phyloP scores from a whole-genome alignment of 2,113 vertebrate species.

The Neofelis nebulosa region DNA sequence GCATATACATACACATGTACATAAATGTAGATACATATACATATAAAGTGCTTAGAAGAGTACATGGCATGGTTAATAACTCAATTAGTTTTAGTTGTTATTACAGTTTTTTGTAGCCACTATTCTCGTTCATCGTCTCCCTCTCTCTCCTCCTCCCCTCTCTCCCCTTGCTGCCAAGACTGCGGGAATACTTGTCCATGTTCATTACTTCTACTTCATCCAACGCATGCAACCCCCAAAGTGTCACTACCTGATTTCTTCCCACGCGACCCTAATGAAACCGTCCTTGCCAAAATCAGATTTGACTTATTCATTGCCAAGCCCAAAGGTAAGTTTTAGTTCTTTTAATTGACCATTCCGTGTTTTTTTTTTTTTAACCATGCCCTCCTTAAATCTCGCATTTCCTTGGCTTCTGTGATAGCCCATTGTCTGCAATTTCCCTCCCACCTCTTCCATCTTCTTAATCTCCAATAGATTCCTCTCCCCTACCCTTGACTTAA shows the following conservation, averaged over 20 bases:
- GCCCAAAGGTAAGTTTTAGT: background rate
- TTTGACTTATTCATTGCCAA: background rate
- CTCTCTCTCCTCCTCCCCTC: too few species aligned
- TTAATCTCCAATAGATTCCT: background rate
- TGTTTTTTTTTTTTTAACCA: background rate
- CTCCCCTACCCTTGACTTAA: background rate
- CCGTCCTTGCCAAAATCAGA: background rate
- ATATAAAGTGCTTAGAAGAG: background rate
- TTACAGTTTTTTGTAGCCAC: background rate
- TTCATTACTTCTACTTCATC: too few species aligned
- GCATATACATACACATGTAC: background rate
- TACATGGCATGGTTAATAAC: too few species aligned
- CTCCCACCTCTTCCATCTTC: background rate
- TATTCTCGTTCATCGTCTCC: too few species aligned
- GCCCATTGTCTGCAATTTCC: background rate
- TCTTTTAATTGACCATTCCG: background rate
- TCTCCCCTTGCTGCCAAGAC: accelerated
- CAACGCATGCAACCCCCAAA: accelerated
- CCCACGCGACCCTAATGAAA: background rate
- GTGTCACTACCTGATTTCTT: background rate
- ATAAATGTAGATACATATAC: accelerated
- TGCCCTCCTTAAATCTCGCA: background rate
- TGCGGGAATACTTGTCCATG: background rate
- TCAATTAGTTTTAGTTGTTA: background rate
- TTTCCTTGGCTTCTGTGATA: background rate